phyloP scores from a whole-genome alignment of 2,888 invertebrate genomes.

The Lissocephala sabroskyi region DNA sequence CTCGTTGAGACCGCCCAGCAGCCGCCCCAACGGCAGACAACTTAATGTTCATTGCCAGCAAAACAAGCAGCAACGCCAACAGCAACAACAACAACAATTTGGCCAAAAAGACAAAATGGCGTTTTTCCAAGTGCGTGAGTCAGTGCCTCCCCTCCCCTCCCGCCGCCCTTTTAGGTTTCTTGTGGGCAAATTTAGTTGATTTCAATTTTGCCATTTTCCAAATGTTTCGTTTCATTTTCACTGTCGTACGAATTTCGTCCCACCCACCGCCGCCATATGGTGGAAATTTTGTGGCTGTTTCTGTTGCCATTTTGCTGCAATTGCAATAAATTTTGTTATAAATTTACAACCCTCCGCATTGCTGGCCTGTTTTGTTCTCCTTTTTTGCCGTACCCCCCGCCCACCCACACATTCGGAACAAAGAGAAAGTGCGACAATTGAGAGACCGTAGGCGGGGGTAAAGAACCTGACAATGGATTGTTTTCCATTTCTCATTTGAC shows the following conservation, averaged over 20 bases:
- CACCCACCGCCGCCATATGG: conserved; percentile 2
- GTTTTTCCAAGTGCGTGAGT: too few species aligned
- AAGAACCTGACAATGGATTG: too few species aligned
- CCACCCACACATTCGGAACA: too few species aligned
- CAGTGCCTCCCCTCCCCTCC: neutral
- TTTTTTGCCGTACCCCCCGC: too few species aligned
- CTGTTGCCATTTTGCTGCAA: too few species aligned
- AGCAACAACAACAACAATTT: too few species aligned
- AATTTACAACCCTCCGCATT: conserved; percentile 58
- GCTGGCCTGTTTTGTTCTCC: too few species aligned
- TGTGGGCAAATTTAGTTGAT: conserved; percentile 21
- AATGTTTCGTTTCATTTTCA: conserved; percentile 8
- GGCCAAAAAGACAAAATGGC: too few species aligned
- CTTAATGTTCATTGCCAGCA: conserved; percentile 40
- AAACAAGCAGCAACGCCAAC: conserved; percentile 7
- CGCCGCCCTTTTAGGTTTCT: neutral
- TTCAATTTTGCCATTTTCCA: conserved; percentile 36
- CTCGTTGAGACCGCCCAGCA: conserved; percentile 36
- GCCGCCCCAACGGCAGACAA: conserved; percentile 29
- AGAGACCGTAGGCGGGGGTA: too few species aligned
- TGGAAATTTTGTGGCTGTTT: neutral
- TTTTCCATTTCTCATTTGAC: too few species aligned
- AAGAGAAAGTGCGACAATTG: too few species aligned
- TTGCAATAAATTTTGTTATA: conserved; percentile 57
- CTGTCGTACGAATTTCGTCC: neutral